Evolutionary conservation across 2,888 invertebrate species (phyloP).

Genomic region (Calameuta idolon): DNA sequence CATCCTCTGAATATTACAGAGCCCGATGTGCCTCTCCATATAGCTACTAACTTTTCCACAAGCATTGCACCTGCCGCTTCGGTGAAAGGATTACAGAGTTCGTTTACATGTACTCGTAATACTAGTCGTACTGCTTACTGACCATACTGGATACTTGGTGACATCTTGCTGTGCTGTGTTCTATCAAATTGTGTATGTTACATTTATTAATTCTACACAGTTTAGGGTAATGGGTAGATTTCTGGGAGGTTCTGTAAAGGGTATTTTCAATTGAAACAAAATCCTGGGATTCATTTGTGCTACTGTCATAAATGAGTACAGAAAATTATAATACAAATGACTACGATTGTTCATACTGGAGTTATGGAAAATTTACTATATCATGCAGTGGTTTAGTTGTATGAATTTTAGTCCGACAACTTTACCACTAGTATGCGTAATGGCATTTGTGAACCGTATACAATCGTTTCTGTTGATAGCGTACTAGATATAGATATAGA

Average conservation of each 20-base stretch:
- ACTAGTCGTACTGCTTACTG: neutral
- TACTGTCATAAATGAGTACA: too few relatives aligned
- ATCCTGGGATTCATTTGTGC: too few relatives aligned
- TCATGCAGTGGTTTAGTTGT: neutral
- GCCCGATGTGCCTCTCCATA: neutral
- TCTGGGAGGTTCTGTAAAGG: neutral
- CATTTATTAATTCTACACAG: neutral
- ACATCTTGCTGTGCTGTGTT: neutral
- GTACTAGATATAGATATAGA: neutral
- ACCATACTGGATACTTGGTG: neutral
- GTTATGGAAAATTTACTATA: neutral
- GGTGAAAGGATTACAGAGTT: constrained; percentile 50
- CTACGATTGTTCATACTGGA: neutral
- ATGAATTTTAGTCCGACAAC: neutral
- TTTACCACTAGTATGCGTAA: neutral
- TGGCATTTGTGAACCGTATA: neutral
- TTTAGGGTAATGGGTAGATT: neutral
- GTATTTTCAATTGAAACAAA: neutral
- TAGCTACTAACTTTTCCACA: constrained; percentile 41
- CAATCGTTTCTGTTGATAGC: neutral
- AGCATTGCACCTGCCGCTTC: constrained; percentile 50
- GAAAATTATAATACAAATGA: too few relatives aligned
- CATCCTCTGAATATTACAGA: neutral
- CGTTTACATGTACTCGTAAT: neutral
- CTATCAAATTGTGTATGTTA: neutral